phyloP scores from a whole-genome alignment of 2,113 vertebrate species.

The Eudyptes chrysolophus region DNA sequence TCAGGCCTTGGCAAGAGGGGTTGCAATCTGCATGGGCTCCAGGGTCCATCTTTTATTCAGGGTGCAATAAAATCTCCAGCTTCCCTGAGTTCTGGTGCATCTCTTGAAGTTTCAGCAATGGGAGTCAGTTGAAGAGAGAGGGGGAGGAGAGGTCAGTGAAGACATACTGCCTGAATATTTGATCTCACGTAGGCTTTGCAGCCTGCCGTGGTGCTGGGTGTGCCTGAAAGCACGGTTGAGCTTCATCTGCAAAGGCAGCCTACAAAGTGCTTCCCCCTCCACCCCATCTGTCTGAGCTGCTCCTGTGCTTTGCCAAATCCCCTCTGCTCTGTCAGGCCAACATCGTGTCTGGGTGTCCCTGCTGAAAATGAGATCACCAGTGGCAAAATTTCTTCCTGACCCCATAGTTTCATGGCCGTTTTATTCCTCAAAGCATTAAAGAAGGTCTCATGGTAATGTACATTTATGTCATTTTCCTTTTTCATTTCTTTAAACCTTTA shows the following conservation, averaged over 20 bases:
- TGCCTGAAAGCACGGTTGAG: neutral
- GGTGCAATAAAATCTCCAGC: neutral
- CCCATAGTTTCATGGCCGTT: neutral
- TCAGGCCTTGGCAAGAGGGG: neutral
- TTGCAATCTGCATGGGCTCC: neutral
- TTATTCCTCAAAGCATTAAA: neutral
- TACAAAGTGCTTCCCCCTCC: neutral
- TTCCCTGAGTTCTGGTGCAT: neutral
- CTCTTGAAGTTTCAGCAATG: neutral
- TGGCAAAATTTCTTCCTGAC: neutral
- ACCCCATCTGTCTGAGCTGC: neutral
- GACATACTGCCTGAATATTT: rapidly evolving
- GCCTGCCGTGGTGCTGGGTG: neutral
- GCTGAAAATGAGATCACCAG: neutral
- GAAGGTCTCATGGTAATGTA: neutral
- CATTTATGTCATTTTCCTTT: neutral
- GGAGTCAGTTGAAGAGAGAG: neutral
- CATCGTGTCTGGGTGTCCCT: neutral
- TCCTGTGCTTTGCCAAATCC: neutral
- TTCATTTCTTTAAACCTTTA: neutral
- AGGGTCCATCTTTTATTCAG: neutral
- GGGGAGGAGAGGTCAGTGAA: neutral
- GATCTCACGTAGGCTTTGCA: neutral
- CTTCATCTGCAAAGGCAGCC: neutral
- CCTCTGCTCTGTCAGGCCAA: rapidly evolving